phyloP scores from a whole-genome alignment of 1,140 invertebrate genomes.

The Leguminivora glycinivorella region DNA sequence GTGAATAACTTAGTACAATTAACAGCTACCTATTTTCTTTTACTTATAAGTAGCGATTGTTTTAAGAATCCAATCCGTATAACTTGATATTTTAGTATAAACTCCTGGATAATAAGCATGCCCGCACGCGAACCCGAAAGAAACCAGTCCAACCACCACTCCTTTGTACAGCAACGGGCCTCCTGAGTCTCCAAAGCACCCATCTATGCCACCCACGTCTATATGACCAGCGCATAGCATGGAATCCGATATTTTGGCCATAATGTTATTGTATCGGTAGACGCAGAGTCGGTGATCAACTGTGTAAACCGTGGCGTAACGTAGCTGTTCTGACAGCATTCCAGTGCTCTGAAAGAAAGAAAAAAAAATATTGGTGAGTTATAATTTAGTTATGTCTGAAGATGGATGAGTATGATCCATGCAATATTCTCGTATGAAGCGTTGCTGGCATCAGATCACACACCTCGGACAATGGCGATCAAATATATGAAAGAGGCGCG shows the following conservation, averaged over 20 bases:
- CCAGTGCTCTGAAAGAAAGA: slow-evolving; percentile 53
- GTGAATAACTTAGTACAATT: too few species aligned
- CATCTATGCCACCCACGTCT: slow-evolving; percentile 64
- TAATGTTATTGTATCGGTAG: slow-evolving; percentile 55
- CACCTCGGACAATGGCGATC: too few species aligned
- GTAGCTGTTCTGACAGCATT: slow-evolving; percentile 60
- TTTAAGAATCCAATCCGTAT: slow-evolving; percentile 74
- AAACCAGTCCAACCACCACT: slow-evolving; percentile 79
- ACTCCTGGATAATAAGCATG: slow-evolving; percentile 81
- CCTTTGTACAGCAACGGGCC: slow-evolving; percentile 77
- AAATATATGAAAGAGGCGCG: too few species aligned
- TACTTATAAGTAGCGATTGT: slow-evolving; percentile 56
- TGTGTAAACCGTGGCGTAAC: slow-evolving; percentile 49
- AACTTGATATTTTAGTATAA: slow-evolving; percentile 80
- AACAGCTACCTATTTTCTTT: slow-evolving; percentile 30
- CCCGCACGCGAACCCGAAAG: slow-evolving; percentile 81
- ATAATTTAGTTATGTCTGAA: too few species aligned
- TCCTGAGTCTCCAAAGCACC: slow-evolving; percentile 81
- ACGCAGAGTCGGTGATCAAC: slow-evolving; percentile 56
- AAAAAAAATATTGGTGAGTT: neutral
- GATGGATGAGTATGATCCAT: too few species aligned
- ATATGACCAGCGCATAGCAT: slow-evolving; percentile 86
- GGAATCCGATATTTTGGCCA: slow-evolving; percentile 78
- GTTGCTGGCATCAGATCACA: too few species aligned
- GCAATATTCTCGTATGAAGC: too few species aligned